Evolutionary conservation across 2,797 vertebrate species (phyloP), one percentile per base, ranked within the genome.

Genomic region (Eremophila alpestris): DNA sequence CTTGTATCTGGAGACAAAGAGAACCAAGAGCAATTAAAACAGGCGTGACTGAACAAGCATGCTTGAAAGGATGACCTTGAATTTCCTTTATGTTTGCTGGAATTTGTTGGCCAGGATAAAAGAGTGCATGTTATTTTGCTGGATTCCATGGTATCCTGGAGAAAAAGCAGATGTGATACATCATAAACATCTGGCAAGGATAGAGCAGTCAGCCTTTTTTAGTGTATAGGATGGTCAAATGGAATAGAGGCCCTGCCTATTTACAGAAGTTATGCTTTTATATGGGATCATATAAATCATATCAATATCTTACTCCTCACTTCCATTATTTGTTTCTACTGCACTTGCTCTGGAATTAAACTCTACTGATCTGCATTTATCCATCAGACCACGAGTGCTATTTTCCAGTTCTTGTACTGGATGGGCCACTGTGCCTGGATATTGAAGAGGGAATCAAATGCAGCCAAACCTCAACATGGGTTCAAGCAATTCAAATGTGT

Each of bases 61-160:
- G 41, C 79, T 90, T 83, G 62, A 94, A 80, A 85, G 7, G n/a
- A n/a, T 65, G 83, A 93, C 89, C 93, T 83, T 97, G 89, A 85
- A 65, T 81, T 93, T 94, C 23, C 18, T 89, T 83, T 85, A 40
- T 46, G 12, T 81, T 93, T 32, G 30, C n/a, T 78, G 43, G 73
- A 89, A 94, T 75, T 74, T 81, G 56, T 55, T 92, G 69, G 58
- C 36, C 29, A 65, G 29, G 58, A n/a, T 40, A 62, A 87, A 89
- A 62, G 30, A 20, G 7, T 46, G 8, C 40, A 16, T 84, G 41
- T 24, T 89, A 48, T 94, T 85, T 89, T 93, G 32, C 65, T 52
- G 55, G 46, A 78, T 65, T 80, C 51, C 26, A 20, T 30, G 40
- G 43, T 34, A 83, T 75, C 58, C 69, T 59, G 65, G 68, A 88